Percentiles rank a stretch among this genome's conserved stretches.
Conservation (phyloP, 2,888 invertebrate species). For the Muscina levida region DNA sequence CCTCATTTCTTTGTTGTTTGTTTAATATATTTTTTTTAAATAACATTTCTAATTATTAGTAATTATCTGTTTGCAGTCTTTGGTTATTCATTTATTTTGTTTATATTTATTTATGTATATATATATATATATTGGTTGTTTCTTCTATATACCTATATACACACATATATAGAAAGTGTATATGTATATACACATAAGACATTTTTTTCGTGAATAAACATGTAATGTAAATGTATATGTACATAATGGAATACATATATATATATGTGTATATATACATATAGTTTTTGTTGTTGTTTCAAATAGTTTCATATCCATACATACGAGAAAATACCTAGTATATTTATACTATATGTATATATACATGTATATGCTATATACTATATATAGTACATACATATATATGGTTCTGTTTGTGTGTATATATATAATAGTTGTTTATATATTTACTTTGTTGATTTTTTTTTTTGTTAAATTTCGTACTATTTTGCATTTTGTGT, state of each 20-base stretch:
- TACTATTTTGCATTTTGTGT: slow-evolving; percentile 29
- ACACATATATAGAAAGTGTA: background rate
- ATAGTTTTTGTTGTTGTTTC: slow-evolving; percentile 15
- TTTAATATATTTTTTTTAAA: slow-evolving; percentile 68
- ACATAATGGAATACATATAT: no score
- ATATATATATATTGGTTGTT: slow-evolving; percentile 65
- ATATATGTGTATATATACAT: slow-evolving; percentile 11
- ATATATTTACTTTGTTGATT: slow-evolving; percentile 45
- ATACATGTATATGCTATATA: slow-evolving; percentile 21
- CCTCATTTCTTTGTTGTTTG: slow-evolving; percentile 49
- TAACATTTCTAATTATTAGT: slow-evolving; percentile 80
- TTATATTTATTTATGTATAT: slow-evolving; percentile 68
- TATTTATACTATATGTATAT: no score
- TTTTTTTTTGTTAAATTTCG: slow-evolving; percentile 28
- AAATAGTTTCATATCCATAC: slow-evolving; percentile 26
- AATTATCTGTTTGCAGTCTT: slow-evolving; percentile 81
- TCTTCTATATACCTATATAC: slow-evolving; percentile 41
- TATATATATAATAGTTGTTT: slow-evolving; percentile 41
- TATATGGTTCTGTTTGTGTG: slow-evolving; percentile 25
- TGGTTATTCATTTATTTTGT: slow-evolving; percentile 79
- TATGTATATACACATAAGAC: slow-evolving; percentile 5
- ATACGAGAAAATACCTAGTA: slow-evolving; percentile 31
- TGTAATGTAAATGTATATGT: no score
- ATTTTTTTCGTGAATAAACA: no score
- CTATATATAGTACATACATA: slow-evolving; percentile 42